Base-by-base conservation (phyloP, 2,797 vertebrate species). In the Melopsittacus undulatus region DNA sequence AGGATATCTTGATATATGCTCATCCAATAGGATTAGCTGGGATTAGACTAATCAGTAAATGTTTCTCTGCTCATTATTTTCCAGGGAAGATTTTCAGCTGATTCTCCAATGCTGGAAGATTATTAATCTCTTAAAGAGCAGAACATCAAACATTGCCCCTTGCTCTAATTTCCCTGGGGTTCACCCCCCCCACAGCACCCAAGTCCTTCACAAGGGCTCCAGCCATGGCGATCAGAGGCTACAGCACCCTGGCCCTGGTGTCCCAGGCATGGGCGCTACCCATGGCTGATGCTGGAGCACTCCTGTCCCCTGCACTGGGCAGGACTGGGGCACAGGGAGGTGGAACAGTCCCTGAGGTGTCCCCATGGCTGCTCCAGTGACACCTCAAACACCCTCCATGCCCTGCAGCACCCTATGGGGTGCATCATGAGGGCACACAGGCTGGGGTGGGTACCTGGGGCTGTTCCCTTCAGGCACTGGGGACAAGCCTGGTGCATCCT, bases 41-140 rank as follows among this genome's bases (percentile, higher is more conserved):
- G 97, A 98, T 98, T 98, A 98, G 97, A 98, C 97, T 98, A 98
- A 98, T 98, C 98, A 98, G 98, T 97, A 97, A 98, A 98, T 98
- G 97, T 98, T 98, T 98, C 98, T 98, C 97, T 90, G 92, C 97
- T 98, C 98, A 97, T 98, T 98, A 98, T 98, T 98, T 98, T 98
- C 96, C 94, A 94, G 95, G 97, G 96, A 98, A 98, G 97, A 98
- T 98, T 98, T 98, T 97, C 97, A 95, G 91, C 77, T 94, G 92
- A 95, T 97, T 98, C 98, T 97, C 97, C 93, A 34, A 97, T 40
- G 95, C 96, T 61, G 83, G 95, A 94, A 84, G 96, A 98, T 98
- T 97, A 98, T 97, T 98, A 98, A 98, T 98, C 97, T 96, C 97
- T 98, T 97, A 98, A 98, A 98, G 97, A 98, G 97, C 96, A 97